phyloP scores from a whole-genome alignment of 2,888 invertebrate genomes.

The Ditylenchus weischeri region DNA sequence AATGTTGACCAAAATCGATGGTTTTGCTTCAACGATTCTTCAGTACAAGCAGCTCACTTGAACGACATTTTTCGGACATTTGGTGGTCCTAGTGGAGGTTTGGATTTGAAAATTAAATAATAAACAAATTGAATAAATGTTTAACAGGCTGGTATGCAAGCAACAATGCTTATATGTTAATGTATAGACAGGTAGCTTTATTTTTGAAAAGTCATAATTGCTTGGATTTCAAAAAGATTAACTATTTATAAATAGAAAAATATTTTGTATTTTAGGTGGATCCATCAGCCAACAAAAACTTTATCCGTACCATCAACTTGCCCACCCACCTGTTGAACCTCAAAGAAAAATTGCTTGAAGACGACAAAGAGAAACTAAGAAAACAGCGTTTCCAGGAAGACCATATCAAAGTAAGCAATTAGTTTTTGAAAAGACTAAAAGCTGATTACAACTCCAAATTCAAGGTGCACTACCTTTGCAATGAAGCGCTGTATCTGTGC shows the following conservation, averaged over 20 bases:
- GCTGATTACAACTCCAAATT: constrained; percentile 3
- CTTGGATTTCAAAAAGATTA: too few species aligned
- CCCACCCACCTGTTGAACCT: constrained; percentile 72
- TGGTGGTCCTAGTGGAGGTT: constrained; percentile 68
- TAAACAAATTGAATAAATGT: too few species aligned
- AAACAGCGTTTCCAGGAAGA: constrained; percentile 32
- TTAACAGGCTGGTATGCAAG: constrained; percentile 65
- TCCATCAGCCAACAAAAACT: constrained; percentile 57
- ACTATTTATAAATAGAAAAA: too few species aligned
- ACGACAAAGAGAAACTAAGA: constrained; percentile 65
- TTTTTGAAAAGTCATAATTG: too few species aligned
- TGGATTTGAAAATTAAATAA: too few species aligned
- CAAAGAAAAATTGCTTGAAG: constrained; percentile 68
- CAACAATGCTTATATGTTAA: constrained; percentile 79
- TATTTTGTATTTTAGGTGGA: constrained; percentile 32
- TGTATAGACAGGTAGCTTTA: constrained; percentile 71
- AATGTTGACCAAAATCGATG: constrained; percentile 68
- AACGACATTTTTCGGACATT: constrained; percentile 79
- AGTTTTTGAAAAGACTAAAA: background rate
- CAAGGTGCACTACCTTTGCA: constrained; percentile 29
- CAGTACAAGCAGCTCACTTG: constrained; percentile 66
- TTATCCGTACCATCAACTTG: constrained; percentile 70
- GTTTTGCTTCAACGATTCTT: constrained; percentile 85
- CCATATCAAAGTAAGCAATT: constrained; percentile 26
- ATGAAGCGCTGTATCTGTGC: constrained; percentile 23